Base-by-base conservation (phyloP, 2,888 invertebrate species). In the Linhomoeus sp. region DNA sequence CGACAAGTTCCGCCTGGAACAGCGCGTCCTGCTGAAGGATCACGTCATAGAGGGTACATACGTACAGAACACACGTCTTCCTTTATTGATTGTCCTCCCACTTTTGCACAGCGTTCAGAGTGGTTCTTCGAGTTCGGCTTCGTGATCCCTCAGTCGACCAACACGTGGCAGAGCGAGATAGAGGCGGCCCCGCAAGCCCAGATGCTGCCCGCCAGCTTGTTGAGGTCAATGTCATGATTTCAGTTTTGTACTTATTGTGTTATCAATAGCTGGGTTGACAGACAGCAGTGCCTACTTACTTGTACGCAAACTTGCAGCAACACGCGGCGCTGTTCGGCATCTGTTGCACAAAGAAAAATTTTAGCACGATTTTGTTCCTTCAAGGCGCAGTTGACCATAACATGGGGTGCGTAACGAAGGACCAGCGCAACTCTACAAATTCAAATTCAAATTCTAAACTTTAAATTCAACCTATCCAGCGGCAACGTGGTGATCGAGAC, bases 91-190 rank as follows among this genome's bases (percentile, higher is more conserved):
- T n/a, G 9, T 19, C 3, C 7, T 37, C 37, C 9, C 19, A 5
- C 19, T 37, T 3, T 5, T n/a, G 19, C 9, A 5, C 5, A 5
- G 5, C 37, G 59, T 61, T 43, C 59, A 73, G 92, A 97, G 67
- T 99, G 97, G 97, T 84, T 82, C 70, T 99, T 97, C 67, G 92
- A 94, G 66, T 97, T 99, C 75, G 97, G 97, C 39, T 92, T 85
- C 70, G 94, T 99, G 19, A 92, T 94, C 61, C 84, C 92, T 1
- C 86, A 87, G 59, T 94, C 94, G 12, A 94, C 92, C 40, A 97
- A 97, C 68, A 94, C 94, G 15, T 97, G 97, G 97, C 94, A 97
- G 68, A 90, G 87, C 46, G 76, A 88, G 48, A 90, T 97, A 59
- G 90, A 94, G 70, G 94, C 97, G 15, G 94, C 97, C 0, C 94